Conservation (phyloP, 1,140 invertebrate genomes). For the Zaprionus davidi region DNA sequence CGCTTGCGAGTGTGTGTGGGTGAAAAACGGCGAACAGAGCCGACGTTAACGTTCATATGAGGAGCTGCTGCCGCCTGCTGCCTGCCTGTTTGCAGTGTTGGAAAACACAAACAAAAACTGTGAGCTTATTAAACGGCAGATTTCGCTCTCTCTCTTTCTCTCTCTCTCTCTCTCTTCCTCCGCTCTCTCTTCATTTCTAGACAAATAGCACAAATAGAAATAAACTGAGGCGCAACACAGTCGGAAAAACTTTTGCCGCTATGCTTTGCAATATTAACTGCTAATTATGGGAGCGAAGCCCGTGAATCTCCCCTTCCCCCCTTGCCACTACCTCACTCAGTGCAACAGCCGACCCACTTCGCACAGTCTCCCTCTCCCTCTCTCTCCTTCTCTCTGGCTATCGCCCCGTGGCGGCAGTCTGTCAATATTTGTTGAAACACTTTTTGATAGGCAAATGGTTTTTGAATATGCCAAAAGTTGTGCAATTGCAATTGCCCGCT, state of each 20-base stretch:
- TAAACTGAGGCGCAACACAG: conserved; percentile 53
- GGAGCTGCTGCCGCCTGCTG: conserved; percentile 21
- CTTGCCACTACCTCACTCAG: too few relatives aligned
- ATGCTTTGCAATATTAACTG: conserved; percentile 80
- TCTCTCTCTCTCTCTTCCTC: neutral
- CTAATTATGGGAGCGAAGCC: conserved; percentile 67
- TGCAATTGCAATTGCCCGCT: conserved; percentile 69
- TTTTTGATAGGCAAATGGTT: conserved; percentile 79
- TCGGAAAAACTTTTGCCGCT: conserved; percentile 60
- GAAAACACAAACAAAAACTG: conserved; percentile 81
- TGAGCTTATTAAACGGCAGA: conserved; percentile 78
- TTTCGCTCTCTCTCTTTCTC: conserved; percentile 21
- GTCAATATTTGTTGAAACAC: conserved; percentile 82
- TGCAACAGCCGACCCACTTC: conserved; percentile 29
- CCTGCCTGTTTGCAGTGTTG: conserved; percentile 73
- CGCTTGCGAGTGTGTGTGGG: conserved; percentile 27
- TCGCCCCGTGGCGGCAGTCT: conserved; percentile 51
- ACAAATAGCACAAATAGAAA: conserved; percentile 79
- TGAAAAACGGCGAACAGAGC: neutral
- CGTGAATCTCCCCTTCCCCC: conserved; percentile 16
- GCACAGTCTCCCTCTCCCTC: neutral
- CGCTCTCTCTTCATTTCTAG: conserved; percentile 42
- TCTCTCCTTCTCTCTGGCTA: neutral
- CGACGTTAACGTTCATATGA: conserved; percentile 49
- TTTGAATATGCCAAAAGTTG: conserved; percentile 78